Conservation (phyloP, 2,797 vertebrate genomes). For the Sitta carolinensis region DNA sequence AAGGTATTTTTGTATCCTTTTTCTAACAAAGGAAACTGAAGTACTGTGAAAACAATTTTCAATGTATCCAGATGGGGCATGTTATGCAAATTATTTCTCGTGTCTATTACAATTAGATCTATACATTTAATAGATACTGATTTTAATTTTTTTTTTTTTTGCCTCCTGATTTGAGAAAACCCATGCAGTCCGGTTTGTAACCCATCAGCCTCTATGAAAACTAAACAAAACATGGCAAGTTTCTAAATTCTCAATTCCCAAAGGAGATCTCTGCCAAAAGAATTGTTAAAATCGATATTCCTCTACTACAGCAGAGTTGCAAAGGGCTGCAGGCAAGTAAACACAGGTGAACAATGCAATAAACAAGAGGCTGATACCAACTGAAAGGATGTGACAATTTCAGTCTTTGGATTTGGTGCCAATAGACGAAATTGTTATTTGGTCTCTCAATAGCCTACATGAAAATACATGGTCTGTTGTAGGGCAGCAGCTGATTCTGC, state of each 20-base stretch:
- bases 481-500: background rate
- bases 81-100: background rate
- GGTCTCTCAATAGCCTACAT: background rate
- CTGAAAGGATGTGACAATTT: background rate
- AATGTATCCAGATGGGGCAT: rapidly evolving
- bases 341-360: background rate
- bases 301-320: background rate
- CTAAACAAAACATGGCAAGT: background rate
- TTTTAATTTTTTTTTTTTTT: background rate
- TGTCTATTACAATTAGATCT: background rate
- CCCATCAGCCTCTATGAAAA: background rate
- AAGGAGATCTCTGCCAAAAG: background rate
- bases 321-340: background rate
- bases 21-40: background rate
- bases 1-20: background rate
- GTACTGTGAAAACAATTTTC: background rate
- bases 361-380: background rate
- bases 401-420: background rate
- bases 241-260: background rate
- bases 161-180: background rate
- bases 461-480: background rate
- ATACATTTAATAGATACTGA: background rate
- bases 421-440: background rate
- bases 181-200: background rate
- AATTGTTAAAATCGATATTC: background rate